These are phyloP conservation scores for Pedicia rivosa DNA, from an alignment of 2,888 invertebrate species.

Conservation along the genomic window DNA sequence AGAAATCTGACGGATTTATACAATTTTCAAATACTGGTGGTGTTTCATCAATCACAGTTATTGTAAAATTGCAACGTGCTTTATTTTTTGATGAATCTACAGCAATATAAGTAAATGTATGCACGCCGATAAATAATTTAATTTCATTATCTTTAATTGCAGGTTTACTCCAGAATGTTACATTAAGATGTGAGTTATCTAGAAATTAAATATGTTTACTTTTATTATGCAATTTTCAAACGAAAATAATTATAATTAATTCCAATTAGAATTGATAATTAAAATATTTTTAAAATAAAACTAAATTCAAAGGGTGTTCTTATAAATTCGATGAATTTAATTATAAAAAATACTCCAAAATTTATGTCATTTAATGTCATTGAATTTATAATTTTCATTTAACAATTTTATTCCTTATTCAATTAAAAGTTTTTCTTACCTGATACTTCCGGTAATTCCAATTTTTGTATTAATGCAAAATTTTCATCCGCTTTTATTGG, in stretches of 20 bases:
- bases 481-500: slow-evolving; percentile 8
- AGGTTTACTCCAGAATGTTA: slow-evolving; percentile 41
- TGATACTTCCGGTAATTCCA: slow-evolving; percentile 21
- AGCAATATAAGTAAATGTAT: slow-evolving; percentile 42
- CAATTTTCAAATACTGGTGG: slow-evolving; percentile 41
- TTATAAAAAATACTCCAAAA: too few species aligned
- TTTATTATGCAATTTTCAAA: too few species aligned
- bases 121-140: slow-evolving; percentile 40
- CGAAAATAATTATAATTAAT: too few species aligned
- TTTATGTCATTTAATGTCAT: neutral
- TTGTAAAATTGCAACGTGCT: slow-evolving; percentile 41
- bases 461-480: slow-evolving; percentile 9
- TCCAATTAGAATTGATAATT: too few species aligned
- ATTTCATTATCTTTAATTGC: slow-evolving; percentile 31
- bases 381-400: neutral
- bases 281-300: too few species aligned
- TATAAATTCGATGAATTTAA: too few species aligned
- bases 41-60: slow-evolving; percentile 38
- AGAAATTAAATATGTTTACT: too few species aligned
- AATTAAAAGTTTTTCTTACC: slow-evolving; percentile 20
- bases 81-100: slow-evolving; percentile 43
- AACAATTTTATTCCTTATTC: neutral
- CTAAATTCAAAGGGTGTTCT: too few species aligned
- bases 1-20: slow-evolving; percentile 36
- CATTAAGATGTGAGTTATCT: slow-evolving; percentile 41